Percentiles rank a stretch among this genome's conserved stretches.
Evolutionary conservation across 2,888 invertebrate species (phyloP).

Genomic region (Synanthedon formicaeformis): DNA sequence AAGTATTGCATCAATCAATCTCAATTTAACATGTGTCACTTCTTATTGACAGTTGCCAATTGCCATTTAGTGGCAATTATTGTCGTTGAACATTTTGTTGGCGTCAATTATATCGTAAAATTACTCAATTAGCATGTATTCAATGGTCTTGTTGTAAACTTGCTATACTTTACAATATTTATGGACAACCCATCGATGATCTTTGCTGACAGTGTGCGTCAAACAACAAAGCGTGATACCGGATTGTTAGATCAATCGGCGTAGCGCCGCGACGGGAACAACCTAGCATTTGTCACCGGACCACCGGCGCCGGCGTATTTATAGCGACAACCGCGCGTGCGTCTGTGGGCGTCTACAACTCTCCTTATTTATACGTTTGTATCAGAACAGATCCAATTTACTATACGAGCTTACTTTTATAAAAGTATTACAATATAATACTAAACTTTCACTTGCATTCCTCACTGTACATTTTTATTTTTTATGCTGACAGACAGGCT

Average conservation of each 20-base stretch:
- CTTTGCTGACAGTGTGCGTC: conserved; percentile 12
- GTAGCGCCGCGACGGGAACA: conserved; percentile 52
- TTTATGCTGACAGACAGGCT: not conserved
- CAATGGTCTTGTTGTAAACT: not conserved
- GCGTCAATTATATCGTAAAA: conserved; percentile 1
- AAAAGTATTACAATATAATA: not conserved
- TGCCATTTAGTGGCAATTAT: conserved; percentile 1
- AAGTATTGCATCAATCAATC: too few species aligned
- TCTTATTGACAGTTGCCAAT: too few species aligned
- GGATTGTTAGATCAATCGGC: conserved; percentile 58
- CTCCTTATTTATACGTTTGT: conserved; percentile 25
- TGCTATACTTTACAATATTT: not conserved
- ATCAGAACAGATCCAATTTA: conserved; percentile 19
- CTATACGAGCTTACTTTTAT: not conserved
- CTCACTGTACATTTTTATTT: not conserved
- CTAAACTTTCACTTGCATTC: conserved; percentile 5
- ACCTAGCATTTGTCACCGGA: conserved; percentile 65
- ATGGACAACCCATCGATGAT: conserved; percentile 15
- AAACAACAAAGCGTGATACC: conserved; percentile 27
- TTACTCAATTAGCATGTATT: too few species aligned
- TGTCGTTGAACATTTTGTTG: conserved; percentile 15
- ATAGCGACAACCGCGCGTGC: conserved; percentile 54
- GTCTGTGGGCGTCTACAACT: conserved; percentile 47
- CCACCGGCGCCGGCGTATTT: conserved; percentile 66
- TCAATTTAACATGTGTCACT: too few species aligned